phyloP scores from a whole-genome alignment of 2,113 vertebrate species.

The Ptychochromis oligacanthus region DNA sequence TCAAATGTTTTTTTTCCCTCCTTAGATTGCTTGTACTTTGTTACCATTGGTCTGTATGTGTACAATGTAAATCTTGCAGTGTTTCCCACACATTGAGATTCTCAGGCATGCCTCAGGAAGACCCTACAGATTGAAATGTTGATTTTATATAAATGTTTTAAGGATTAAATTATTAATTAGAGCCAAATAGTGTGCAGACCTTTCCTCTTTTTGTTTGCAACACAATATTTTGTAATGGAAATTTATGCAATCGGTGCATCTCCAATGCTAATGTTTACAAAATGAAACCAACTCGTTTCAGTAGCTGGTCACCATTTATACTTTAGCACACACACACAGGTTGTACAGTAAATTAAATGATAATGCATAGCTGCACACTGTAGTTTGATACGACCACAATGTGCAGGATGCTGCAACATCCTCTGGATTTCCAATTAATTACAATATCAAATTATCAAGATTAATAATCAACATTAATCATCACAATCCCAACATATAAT shows the following conservation, averaged over 20 bases:
- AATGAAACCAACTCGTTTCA: background rate
- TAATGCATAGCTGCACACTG: too few species aligned
- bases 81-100: background rate
- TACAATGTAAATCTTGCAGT: background rate
- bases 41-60: background rate
- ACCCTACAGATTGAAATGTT: background rate
- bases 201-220: background rate
- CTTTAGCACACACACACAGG: background rate
- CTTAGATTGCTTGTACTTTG: background rate
- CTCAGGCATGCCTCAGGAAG: too few species aligned
- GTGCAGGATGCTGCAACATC: background rate
- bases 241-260: background rate
- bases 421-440: background rate
- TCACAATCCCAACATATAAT: background rate
- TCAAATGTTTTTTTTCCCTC: background rate
- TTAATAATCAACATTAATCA: background rate
- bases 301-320: background rate
- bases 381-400: background rate
- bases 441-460: background rate
- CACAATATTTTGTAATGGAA: background rate
- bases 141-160: background rate
- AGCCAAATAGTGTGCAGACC: too few species aligned
- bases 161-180: background rate
- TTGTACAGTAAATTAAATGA: background rate
- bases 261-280: background rate